Evolutionary conservation across 2,888 invertebrate species (phyloP), one percentile per base, ranked within the genome.

Genomic region (Anthoptus insignis): DNA sequence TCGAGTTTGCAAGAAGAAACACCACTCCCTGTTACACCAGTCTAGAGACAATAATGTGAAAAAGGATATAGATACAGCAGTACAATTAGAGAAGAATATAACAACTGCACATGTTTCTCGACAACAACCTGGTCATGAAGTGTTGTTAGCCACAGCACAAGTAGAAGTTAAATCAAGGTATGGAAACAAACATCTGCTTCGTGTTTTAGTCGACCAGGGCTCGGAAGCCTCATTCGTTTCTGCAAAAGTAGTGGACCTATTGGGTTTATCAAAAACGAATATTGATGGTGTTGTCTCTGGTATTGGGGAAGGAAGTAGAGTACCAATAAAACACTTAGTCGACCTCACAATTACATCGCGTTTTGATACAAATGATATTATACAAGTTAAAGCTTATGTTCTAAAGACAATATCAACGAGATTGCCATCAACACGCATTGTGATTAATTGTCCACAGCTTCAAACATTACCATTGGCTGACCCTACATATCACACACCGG

Each of bases 181-280:
- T 45, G 73, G 69, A 16, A 21, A 60, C 11, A 64, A 60, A 67
- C 69, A 70, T 50, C 53, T 67, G 47, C 66, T 72, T 59, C 68
- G 74, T 59, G 71, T 69, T 34, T 66, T 74, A 34, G 68, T 76
- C 64, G 72, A 76, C 59, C 74, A 74, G 65, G 76, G 74, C 1
- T 76, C 74, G 39, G 71, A 73, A 64, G 76, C 74, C 53, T 73
- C 76, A 47, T 75, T 76, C 47, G 61, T 76, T n/a, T 64, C 72
- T 22, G 69, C 68, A 52, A 68, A 68, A 59, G 66, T 63, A 49
- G 71, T 68, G 8, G 64, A 72, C 50, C 49, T 72, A 14, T 70
- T 74, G 37, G 63, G 69, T 5, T 49, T 75, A 50, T 61, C 42
- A 39, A 69, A 49, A 63, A 68, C 66, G 0, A 58, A 57, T 14